Evolutionary conservation across 2,888 invertebrate genomes (phyloP).

Genomic region (Oligia strigilis): DNA sequence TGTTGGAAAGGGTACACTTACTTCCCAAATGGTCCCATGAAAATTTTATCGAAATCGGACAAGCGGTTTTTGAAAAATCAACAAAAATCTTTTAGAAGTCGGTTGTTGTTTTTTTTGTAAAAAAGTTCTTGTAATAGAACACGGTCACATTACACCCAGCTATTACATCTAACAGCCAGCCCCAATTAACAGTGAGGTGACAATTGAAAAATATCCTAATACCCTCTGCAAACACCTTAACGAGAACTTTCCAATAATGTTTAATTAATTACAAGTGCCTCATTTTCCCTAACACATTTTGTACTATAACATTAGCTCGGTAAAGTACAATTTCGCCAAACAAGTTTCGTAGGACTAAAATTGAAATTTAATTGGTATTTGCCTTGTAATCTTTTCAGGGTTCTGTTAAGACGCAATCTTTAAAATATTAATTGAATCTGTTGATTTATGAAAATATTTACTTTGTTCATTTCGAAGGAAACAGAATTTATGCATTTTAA

Average conservation of each 20-base stretch:
- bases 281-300: constrained; percentile 34
- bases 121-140: background rate
- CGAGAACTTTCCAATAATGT: constrained; percentile 57
- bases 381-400: constrained; percentile 55
- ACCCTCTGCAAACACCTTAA: constrained; percentile 49
- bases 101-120: no score
- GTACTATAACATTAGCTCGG: constrained; percentile 24
- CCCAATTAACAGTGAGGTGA: constrained; percentile 20
- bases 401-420: constrained; percentile 47
- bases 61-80: no score
- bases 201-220: constrained; percentile 47
- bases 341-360: constrained; percentile 40
- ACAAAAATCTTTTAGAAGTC: no score
- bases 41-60: no score
- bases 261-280: constrained; percentile 58
- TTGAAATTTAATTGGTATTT: constrained; percentile 66
- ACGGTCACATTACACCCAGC: background rate
- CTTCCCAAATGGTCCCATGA: no score
- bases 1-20: no score
- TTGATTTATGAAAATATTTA: constrained; percentile 50
- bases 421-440: constrained; percentile 64
- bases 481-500: constrained; percentile 14
- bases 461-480: constrained; percentile 31
- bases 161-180: background rate
- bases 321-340: constrained; percentile 46